Evolutionary conservation across 2,797 vertebrate genomes (phyloP).

Genomic region (Anolis apletophallus): DNA sequence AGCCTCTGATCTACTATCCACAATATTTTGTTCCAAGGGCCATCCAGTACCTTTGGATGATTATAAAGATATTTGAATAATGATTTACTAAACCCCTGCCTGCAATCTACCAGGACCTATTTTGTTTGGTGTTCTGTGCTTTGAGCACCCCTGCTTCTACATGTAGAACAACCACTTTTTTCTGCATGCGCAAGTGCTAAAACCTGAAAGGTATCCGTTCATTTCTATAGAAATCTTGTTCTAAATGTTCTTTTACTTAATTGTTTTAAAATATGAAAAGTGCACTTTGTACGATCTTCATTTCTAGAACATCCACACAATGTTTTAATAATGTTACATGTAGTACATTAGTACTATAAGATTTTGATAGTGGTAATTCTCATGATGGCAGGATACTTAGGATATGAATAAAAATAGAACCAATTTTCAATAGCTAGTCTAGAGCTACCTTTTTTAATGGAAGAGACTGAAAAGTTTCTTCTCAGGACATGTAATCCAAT

Average conservation of each 20-base stretch:
- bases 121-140: too few species aligned
- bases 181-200: background rate
- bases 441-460: background rate
- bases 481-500: background rate
- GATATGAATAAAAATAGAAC: background rate
- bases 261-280: background rate
- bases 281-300: background rate
- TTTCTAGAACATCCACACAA: background rate
- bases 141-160: too few species aligned
- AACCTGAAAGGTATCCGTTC: background rate
- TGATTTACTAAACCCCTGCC: too few species aligned
- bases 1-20: too few species aligned
- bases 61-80: too few species aligned
- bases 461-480: background rate
- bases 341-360: background rate
- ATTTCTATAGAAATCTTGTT: background rate
- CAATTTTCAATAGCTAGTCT: background rate
- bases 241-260: background rate
- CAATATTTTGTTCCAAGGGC: too few species aligned
- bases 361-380: background rate
- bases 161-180: too few species aligned
- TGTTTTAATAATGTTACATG: too few species aligned
- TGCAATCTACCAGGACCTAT: too few species aligned
- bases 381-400: background rate
- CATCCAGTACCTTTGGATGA: too few species aligned